phyloP scores from a whole-genome alignment of 92 coral and sea anemone species.

The Chrysogorgia sp. region DNA sequence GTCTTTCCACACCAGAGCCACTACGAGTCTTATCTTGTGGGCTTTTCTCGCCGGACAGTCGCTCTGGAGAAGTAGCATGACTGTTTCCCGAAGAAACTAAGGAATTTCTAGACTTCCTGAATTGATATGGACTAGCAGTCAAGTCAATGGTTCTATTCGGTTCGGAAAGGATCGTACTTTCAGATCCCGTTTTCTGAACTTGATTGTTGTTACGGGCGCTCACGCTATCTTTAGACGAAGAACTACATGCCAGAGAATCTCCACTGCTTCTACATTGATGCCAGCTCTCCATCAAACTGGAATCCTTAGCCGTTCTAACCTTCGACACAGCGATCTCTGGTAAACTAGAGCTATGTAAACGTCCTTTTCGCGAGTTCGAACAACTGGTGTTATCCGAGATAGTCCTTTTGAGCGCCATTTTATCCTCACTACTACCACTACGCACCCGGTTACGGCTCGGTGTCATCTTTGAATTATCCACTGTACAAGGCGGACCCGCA shows the following conservation, averaged over 20 bases:
- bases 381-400: not conserved
- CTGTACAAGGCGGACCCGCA: constrained; percentile 33
- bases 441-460: not conserved
- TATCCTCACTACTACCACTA: not conserved
- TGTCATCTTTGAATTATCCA: constrained; percentile 25
- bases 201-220: not conserved
- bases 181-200: not conserved
- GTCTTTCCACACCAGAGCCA: not conserved
- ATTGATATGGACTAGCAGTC: constrained; percentile 23
- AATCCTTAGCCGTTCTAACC: not conserved
- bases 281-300: not conserved
- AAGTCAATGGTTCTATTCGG: not conserved
- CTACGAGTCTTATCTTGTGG: no score
- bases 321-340: constrained; percentile 22
- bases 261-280: constrained; percentile 12
- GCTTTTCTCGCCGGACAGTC: no score
- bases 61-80: not conserved
- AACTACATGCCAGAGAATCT: constrained; percentile 3
- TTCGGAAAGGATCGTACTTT: not conserved
- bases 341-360: constrained; percentile 28
- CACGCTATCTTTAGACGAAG: not conserved
- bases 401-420: not conserved
- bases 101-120: constrained; percentile 34
- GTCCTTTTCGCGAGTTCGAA: not conserved
- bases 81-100: constrained; percentile 60